Percentiles rank a stretch among this genome's conserved stretches.
Evolutionary conservation across 2,113 vertebrate genomes (phyloP).

Genomic region (Myiagra hebetior): DNA sequence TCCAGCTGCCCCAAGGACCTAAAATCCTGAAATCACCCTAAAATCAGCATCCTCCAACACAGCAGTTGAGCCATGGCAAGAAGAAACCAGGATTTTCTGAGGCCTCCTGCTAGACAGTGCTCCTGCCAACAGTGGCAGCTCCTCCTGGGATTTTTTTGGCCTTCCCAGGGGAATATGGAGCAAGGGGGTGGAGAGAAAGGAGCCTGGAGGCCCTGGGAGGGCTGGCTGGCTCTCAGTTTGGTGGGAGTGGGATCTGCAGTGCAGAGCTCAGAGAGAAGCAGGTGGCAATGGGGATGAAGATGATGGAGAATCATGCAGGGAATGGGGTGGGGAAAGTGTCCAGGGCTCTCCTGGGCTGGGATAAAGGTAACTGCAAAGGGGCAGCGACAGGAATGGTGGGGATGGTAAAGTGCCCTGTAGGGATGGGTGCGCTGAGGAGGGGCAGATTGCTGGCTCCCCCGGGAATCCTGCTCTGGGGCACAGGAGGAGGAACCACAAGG

Average conservation of each 20-base stretch:
- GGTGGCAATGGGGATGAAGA: background rate
- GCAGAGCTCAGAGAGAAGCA: background rate
- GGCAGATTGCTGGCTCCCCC: background rate
- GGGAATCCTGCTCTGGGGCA: background rate
- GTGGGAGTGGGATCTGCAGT: background rate
- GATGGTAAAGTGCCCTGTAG: background rate
- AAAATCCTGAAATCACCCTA: background rate
- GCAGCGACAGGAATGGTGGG: background rate
- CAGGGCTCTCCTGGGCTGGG: background rate
- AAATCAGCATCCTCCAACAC: background rate
- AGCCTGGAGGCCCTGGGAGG: background rate
- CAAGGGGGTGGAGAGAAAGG: background rate
- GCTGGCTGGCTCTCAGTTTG: background rate
- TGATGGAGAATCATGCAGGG: background rate
- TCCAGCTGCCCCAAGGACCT: background rate
- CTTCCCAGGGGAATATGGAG: background rate
- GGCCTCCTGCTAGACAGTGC: background rate
- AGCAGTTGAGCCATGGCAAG: background rate
- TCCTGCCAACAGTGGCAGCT: background rate
- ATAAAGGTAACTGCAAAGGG: background rate
- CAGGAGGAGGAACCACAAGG: background rate
- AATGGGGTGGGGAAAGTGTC: background rate
- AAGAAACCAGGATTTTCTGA: background rate
- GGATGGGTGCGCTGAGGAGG: background rate
- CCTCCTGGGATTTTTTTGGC: rapidly evolving